Percentiles rank a stretch among this genome's conserved stretches.
These are phyloP conservation scores for Hipposideros larvatus DNA, from an alignment of 2,797 vertebrate species.

Conservation along the genomic window DNA sequence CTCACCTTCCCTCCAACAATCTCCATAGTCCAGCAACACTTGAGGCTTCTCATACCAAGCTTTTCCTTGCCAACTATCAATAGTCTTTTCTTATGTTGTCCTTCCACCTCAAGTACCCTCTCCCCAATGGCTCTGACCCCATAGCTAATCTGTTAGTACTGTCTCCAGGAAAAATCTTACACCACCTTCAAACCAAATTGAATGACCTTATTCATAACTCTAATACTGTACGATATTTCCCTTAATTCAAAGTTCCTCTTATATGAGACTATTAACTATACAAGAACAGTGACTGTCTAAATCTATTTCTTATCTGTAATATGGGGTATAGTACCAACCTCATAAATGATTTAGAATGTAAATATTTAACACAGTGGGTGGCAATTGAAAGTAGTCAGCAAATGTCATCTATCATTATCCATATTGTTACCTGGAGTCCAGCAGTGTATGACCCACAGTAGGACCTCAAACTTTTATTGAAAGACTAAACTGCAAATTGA, in stretches of 20 bases:
- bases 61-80: background rate
- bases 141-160: background rate
- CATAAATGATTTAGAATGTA: background rate
- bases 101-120: background rate
- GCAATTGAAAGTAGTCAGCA: background rate
- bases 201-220: background rate
- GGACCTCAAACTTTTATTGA: background rate
- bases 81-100: background rate
- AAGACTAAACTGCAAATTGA: background rate
- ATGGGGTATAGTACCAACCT: background rate
- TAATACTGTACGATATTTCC: background rate
- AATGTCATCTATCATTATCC: background rate
- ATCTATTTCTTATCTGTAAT: background rate
- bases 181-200: constrained; percentile 50
- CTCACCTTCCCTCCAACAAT: background rate
- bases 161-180: constrained; percentile 3
- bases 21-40: background rate
- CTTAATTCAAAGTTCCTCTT: background rate
- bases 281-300: background rate
- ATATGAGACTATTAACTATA: background rate
- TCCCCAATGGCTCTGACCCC: background rate
- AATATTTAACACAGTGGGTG: background rate
- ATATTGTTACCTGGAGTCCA: background rate
- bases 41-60: background rate
- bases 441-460: background rate